Evolutionary conservation across 2,797 vertebrate species (phyloP), one percentile per base, ranked within the genome.

Genomic region (Acropternis orthonyx): DNA sequence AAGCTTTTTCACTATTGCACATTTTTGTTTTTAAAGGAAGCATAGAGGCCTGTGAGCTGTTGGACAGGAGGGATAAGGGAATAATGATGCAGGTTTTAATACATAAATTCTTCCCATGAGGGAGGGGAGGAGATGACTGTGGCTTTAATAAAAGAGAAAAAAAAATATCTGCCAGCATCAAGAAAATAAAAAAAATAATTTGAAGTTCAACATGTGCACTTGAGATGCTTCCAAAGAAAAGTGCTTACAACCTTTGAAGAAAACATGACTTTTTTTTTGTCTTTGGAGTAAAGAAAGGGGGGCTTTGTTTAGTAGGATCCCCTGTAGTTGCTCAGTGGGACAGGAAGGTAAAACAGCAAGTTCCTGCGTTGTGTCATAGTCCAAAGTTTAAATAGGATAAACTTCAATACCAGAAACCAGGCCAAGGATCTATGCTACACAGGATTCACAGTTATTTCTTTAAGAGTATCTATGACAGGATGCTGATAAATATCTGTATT

Each of bases 401-500:
- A 73, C 73, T 93, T 85, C 36, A 48, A 18, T 52, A 56, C 46
- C 46, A 49, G 66, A 43, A 88, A 39, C 49, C 58, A 81, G 54
- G 62, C 24, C 41, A 69, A 78, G 71, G 28, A 56, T 72, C 55
- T 59, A 2, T 85, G 48, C 52, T 83, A 15, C 34, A 28, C 3
- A 13, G 21, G 6, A 84, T 75, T 84, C 73, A 43, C 18, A 59
- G 63, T 48, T 75, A 37, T 52, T 52, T 93, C 83, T 89, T 68
- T 69, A 41, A 78, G 52, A 77, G n/a, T 75, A 62, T 76, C 88
- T 77, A 4, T 83, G 85, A 78, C 92, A 95, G 94, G 83, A 88
- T 89, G 82, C 89, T 93, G 92, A 94, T 96, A 92, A 92, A 81
- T 94, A 93, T 81, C 88, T 59, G 39, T 89, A 28, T 94, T 92